Evolutionary conservation across 2,113 vertebrate species (phyloP).

Genomic region (Istiophorus platypterus): DNA sequence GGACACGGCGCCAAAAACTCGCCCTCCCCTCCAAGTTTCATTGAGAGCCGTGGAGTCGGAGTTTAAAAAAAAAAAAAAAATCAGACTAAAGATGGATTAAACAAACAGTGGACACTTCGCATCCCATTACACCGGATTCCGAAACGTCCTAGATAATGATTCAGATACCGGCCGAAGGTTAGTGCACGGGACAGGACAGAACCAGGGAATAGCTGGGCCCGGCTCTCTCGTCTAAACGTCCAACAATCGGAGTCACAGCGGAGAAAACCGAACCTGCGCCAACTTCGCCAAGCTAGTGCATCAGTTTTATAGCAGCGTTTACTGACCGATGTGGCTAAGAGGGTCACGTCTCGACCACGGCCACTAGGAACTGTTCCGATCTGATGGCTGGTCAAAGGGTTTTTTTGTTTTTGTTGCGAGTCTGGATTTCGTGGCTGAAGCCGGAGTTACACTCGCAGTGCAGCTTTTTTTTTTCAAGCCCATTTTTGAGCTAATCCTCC

Average conservation of each 20-base stretch:
- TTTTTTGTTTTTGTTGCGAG: background rate
- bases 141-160: conserved; percentile 36
- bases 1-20: background rate
- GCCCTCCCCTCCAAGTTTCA: background rate
- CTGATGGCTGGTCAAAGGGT: conserved; percentile 3
- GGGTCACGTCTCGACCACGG: conserved; percentile 15
- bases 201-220: background rate
- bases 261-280: conserved; percentile 27
- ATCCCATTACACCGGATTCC: conserved; percentile 8
- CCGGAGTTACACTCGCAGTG: background rate
- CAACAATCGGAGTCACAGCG: conserved; percentile 42
- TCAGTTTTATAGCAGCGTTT: conserved; percentile 40
- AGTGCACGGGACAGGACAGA: conserved; percentile 14
- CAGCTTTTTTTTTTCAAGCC: background rate
- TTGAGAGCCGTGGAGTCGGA: background rate
- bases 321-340: conserved; percentile 44
- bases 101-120: conserved; percentile 39
- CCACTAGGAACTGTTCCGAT: conserved; percentile 8
- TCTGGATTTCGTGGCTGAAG: background rate
- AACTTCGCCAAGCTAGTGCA: no score
- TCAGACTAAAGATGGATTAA: conserved; percentile 17
- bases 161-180: conserved; percentile 27
- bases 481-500: no score
- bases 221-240: conserved; percentile 29
- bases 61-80: background rate